Base-by-base conservation (phyloP, 2,888 invertebrate genomes). In the Pycnomerus fuliginosus region DNA sequence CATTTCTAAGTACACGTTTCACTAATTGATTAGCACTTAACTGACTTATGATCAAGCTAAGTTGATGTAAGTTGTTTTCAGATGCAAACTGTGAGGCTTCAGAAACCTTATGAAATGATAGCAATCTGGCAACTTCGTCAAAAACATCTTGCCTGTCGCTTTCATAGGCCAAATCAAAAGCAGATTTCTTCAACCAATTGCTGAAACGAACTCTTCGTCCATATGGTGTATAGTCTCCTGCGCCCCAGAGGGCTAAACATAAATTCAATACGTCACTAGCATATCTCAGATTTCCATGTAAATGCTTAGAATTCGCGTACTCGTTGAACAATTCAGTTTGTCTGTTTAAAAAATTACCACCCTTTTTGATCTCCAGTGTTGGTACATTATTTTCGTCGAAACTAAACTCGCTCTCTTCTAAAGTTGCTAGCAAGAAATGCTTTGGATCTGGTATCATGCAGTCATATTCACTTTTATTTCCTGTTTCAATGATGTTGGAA, bases 171-270 rank as follows among this genome's bases (percentile, higher is more conserved):
- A n/a, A n/a, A n/a, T n/a, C n/a, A n/a, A n/a, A n/a, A n/a, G n/a
- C n/a, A n/a, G n/a, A n/a, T n/a, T n/a, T n/a, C n/a, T n/a, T n/a
- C n/a, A n/a, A n/a, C n/a, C n/a, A n/a, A n/a, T n/a, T n/a, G n/a
- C n/a, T n/a, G n/a, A n/a, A n/a, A n/a, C n/a, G n/a, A n/a, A n/a
- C n/a, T 30, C 61, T 46, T 27, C 62, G 47, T 16, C 56, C 50
- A 3, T 50, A 38, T 12, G 79, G 76, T 3, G 76, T 60, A 8
- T 83, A 82, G 1, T 84, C 76, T 16, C 87, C 79, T 8, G 82
- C 80, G 1, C 90, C 92, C 95, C 95, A 95, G 3, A 95, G 75
- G 0, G 92, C 88, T 3, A 84, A 81, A 58, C 90, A 85, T 0
- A 92, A 74, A 7, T 81, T 78, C 86, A 87, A 90, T 2, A 85